Conservation (phyloP, 1,140 invertebrate species). For the Drosophila novamexicana region DNA sequence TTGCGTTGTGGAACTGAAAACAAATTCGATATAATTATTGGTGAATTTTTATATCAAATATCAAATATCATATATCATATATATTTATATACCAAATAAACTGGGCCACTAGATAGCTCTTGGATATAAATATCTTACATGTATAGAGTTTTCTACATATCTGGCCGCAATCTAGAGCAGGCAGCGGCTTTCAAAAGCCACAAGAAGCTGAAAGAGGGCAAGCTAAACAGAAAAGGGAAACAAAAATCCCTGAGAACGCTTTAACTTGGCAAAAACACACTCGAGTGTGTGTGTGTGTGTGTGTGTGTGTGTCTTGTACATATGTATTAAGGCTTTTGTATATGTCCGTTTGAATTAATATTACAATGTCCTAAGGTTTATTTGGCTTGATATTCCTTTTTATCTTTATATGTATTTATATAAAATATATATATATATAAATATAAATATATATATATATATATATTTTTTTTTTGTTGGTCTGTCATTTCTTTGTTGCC, state of each 20-base stretch:
- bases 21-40: not conserved
- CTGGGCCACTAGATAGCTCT: not conserved
- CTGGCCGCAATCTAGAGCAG: constrained; percentile 40
- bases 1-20: too few relatives aligned
- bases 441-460: not conserved
- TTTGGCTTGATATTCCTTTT: constrained; percentile 81
- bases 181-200: constrained; percentile 58
- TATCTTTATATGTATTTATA: constrained; percentile 63
- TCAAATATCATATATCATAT: constrained; percentile 1
- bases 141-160: constrained; percentile 5
- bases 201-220: constrained; percentile 31
- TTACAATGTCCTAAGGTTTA: constrained; percentile 82
- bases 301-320: constrained; percentile 30
- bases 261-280: constrained; percentile 45
- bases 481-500: constrained; percentile 35
- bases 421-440: constrained; percentile 5
- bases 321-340: constrained; percentile 55
- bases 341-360: constrained; percentile 82
- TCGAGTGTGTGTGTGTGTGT: constrained; percentile 1
- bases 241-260: constrained; percentile 54
- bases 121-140: constrained; percentile 3
- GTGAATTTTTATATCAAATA: constrained; percentile 25
- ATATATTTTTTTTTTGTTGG: constrained; percentile 6
- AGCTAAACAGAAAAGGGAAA: constrained; percentile 3
- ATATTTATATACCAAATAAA: not conserved